Evolutionary conservation across 1,140 invertebrate species (phyloP), one percentile per base, ranked within the genome.

Genomic region (Pentalonia nigronervosa): DNA sequence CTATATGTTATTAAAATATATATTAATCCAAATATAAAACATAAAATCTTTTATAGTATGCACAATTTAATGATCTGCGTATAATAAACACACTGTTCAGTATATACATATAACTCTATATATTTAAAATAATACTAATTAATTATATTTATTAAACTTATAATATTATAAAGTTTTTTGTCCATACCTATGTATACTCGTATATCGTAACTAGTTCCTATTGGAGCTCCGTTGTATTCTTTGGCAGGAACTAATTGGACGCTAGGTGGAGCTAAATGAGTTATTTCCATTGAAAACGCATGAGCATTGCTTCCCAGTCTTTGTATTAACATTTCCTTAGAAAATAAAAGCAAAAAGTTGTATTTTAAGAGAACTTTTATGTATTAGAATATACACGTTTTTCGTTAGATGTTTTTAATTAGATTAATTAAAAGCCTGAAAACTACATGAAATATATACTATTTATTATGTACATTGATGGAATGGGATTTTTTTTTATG

Each of bases 171-270:
- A 20, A 14, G 1, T 47, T 53, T 53, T 89, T 89, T 36, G 9
- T 89, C 36, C 87, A 34, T 95, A 98, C 97, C 97, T 89, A 97
- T 96, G 94, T 97, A 98, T 93, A 97, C 97, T 95, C 97, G 96
- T 53, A 98, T 96, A 94, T 98, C 97, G 95, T 98, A 98, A 94
- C 97, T 98, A 45, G 97, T 98, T 25, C 98, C 98, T 91, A 98
- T 98, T 0, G 98, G 98, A 4, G 98, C 97, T 1, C 98, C 98
- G 93, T 97, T 97, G 95, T 99, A 98, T 94, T 98, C 97, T 95
- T 98, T 98, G 14, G 98, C 98, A 6, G 98, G 98, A 41, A 98
- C 98, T 94, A 99, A 95, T 95, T 98, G 98, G 48, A 99, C 98
- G 91, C 97, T 98, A 21, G 98, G 98, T 50, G 98, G 98, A 53